These are phyloP conservation scores for Aethina tumida DNA, from an alignment of 1,140 invertebrate species.

Conservation along the genomic window DNA sequence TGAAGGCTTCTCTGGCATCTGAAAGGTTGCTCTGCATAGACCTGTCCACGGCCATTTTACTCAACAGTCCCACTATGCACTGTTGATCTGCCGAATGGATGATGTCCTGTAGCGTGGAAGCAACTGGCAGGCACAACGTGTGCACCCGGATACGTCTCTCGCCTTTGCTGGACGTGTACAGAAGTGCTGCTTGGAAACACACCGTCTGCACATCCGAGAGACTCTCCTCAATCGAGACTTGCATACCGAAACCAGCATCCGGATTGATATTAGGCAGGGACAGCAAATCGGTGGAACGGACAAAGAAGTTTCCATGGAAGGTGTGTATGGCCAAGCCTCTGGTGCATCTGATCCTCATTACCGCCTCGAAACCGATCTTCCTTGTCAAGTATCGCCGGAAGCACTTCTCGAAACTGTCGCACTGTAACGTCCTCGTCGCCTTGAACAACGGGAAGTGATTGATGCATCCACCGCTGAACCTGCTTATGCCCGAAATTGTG, in stretches of 20 bases:
- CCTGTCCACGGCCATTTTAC: constrained; percentile 96
- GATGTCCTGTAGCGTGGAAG: constrained; percentile 73
- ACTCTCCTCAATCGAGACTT: constrained; percentile 89
- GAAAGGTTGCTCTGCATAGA: constrained; percentile 73
- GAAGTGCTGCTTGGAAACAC: constrained; percentile 94
- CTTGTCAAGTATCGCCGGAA: constrained; percentile 84
- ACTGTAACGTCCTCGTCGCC: constrained; percentile 55
- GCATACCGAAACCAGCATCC: constrained; percentile 96
- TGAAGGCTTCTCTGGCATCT: constrained; percentile 92
- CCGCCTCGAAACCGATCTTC: constrained; percentile 98
- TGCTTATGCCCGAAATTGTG: constrained; percentile 84
- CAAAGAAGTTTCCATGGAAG: constrained; percentile 99
- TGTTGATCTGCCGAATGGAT: constrained; percentile 91
- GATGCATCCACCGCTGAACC: constrained; percentile 90
- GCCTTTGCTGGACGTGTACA: constrained; percentile 97
- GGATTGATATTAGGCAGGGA: constrained; percentile 97
- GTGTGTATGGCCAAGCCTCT: constrained; percentile 89
- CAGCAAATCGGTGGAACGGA: constrained; percentile 92
- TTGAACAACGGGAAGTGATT: constrained; percentile 90
- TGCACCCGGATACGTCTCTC: constrained; percentile 96
- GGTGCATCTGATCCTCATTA: constrained; percentile 94
- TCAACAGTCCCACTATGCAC: constrained; percentile 82
- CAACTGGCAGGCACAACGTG: constrained; percentile 88
- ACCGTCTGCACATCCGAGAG: constrained; percentile 78
- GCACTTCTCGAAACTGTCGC: constrained; percentile 65